Base-by-base conservation (phyloP, 2,888 invertebrate species). In the Apocheima hispidaria region DNA sequence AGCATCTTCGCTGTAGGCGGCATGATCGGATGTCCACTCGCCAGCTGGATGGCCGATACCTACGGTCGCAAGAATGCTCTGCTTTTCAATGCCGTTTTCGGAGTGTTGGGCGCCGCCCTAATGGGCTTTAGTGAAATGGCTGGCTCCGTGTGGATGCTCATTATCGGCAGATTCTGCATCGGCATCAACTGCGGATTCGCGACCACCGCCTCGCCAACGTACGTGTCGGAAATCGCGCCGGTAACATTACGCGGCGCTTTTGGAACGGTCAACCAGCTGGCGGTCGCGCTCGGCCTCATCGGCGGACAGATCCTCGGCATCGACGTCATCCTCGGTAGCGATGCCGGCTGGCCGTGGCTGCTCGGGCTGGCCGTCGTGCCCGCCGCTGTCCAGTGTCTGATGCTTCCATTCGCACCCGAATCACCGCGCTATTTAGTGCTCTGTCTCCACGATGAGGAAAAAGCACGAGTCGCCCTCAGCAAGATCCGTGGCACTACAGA, bases 1-100 rank as follows among this genome's bases (percentile, higher is more conserved):
- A 94, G 96, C 69, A 95, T 96, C 69, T 96, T 96, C 81, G 96
- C 96, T 49, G 93, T 96, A 44, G 96, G 96, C 18, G 97, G 96
- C 28, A 96, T 96, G 95, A 88, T 96, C 38, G 96, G 96, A 21
- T 96, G 96, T 54, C 94, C 96, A 38, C 87, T 95, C 48, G 96
- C 95, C n/a, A 96, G 96, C 49, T 94, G 94, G 91, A 92, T 96
- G 68, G 94, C 95, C 26, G 95, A 96, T 74, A 94, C 92, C 72
- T 94, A 94, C 69, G 96, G 96, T 55, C 93, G 95, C 75, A 95
- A 95, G 83, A 93, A 94, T 54, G 95, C 96, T 4, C 87, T 96
- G 60, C 81, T 95, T 61, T 78, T 94, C 54, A 96, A 95, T 78
- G 95, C 95, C 50, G 83, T 93, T 1, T 89, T 95, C 59, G 96